Percentiles rank a stretch among this genome's conserved stretches.
These are phyloP conservation scores for Argynnis bischoffii DNA, from an alignment of 2,888 invertebrate species.

Conservation along the genomic window DNA sequence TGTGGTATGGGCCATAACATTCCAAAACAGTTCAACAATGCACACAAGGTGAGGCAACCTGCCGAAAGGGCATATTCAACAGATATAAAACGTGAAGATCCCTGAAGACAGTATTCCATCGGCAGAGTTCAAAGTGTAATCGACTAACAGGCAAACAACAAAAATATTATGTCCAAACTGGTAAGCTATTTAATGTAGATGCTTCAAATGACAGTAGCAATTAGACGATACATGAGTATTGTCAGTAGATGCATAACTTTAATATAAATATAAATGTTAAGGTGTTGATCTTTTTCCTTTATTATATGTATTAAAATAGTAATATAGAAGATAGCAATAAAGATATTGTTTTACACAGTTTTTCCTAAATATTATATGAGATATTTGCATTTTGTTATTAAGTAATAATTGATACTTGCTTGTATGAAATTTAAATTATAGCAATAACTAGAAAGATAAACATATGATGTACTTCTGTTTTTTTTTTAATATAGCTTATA, in stretches of 20 bases:
- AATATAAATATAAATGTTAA: no score
- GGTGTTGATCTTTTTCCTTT: no score
- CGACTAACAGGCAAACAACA: slow-evolving; percentile 47
- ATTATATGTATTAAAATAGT: no score
- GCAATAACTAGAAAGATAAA: no score
- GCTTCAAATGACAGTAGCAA: neutral
- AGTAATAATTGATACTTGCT: neutral
- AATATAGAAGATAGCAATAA: no score
- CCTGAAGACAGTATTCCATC: slow-evolving; percentile 63
- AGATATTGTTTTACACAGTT: no score
- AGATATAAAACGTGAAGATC: slow-evolving; percentile 76
- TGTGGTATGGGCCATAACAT: slow-evolving; percentile 52
- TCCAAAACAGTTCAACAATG: slow-evolving; percentile 65
- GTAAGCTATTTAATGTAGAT: slow-evolving; percentile 51
- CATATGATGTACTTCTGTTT: no score
- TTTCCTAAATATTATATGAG: no score
- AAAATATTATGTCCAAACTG: slow-evolving; percentile 62
- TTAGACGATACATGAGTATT: no score
- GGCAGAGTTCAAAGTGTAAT: slow-evolving; percentile 54
- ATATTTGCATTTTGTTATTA: no score
- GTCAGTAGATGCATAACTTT: no score
- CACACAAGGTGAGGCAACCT: slow-evolving; percentile 76
- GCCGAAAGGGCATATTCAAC: slow-evolving; percentile 72
- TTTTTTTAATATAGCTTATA: neutral
- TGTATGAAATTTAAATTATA: neutral